A percentile compares a stretch with the other conserved stretches of the same genome.
These are phyloP conservation scores for Falco biarmicus DNA, from an alignment of 2,797 vertebrate genomes.

Conservation along the genomic window DNA sequence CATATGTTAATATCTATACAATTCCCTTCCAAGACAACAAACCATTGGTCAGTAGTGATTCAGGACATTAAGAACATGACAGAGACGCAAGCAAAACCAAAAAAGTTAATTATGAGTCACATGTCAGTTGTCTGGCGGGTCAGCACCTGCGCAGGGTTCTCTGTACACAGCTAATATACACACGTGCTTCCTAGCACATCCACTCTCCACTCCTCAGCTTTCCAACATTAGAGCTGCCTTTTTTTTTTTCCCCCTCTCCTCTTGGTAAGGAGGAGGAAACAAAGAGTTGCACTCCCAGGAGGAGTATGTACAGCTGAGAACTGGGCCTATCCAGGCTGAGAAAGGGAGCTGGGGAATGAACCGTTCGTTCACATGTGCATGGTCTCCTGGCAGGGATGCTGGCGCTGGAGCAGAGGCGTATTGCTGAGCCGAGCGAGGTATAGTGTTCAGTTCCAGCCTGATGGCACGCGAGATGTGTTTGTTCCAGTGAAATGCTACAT, in stretches of 20 bases:
- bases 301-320: not conserved
- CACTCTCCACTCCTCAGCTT: slow-evolving; percentile 9
- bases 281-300: not conserved
- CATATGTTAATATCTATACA: slow-evolving; percentile 61
- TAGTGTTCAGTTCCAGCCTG: slow-evolving; percentile 46
- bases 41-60: slow-evolving; percentile 69
- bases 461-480: slow-evolving; percentile 41
- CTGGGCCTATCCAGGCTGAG: not conserved
- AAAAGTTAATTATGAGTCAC: not conserved
- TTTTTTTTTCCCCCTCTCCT: not conserved
- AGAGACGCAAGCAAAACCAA: slow-evolving; percentile 1
- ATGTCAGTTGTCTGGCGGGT: slow-evolving; percentile 32
- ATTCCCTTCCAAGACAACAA: slow-evolving; percentile 50
- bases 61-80: slow-evolving; percentile 35
- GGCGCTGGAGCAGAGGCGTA: not conserved
- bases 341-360: not conserved
- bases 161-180: slow-evolving; percentile 60
- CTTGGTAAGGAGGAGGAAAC: not conserved
- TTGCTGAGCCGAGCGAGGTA: slow-evolving; percentile 55
- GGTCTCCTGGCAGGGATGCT: not conserved
- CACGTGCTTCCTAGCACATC: slow-evolving; percentile 8
- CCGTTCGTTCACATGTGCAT: not conserved
- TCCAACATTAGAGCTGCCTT: slow-evolving; percentile 24
- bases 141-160: slow-evolving; percentile 28
- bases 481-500: slow-evolving; percentile 78